Percentiles rank a stretch among this genome's conserved stretches.
These are phyloP conservation scores for Carapus acus DNA, from an alignment of 2,797 vertebrate species.

Conservation along the genomic window DNA sequence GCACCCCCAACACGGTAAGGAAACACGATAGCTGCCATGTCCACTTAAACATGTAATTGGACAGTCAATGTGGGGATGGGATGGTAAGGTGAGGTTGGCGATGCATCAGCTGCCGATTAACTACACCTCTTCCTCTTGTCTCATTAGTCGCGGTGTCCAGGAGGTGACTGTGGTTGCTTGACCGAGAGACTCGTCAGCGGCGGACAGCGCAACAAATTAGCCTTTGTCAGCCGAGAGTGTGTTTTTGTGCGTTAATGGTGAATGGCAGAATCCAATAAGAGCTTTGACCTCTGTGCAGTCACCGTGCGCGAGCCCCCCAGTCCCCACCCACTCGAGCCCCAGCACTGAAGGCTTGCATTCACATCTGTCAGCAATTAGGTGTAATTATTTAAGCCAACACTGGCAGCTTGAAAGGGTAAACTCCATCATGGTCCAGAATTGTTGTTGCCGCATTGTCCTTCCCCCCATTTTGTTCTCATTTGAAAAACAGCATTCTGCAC, in stretches of 20 bases:
- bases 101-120: neutral
- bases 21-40: too few species aligned
- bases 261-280: constrained; percentile 33
- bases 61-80: too few species aligned
- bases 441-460: constrained; percentile 39
- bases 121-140: neutral
- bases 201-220: constrained; percentile 20
- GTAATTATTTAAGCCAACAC: constrained; percentile 56
- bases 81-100: neutral
- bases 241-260: constrained; percentile 17
- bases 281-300: constrained; percentile 34
- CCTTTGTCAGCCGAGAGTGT: constrained; percentile 6
- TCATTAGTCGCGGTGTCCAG: neutral
- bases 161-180: neutral
- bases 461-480: constrained; percentile 33
- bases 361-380: constrained; percentile 65
- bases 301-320: constrained; percentile 9
- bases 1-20: too few species aligned
- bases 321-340: constrained; percentile 34
- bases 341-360: constrained; percentile 50
- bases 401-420: constrained; percentile 48
- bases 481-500: too few species aligned
- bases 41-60: too few species aligned
- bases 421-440: constrained; percentile 34
- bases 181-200: constrained; percentile 6